These are phyloP conservation scores for human (Homo sapiens) DNA, from an alignment of 2,113 vertebrate species.

Conservation along the genomic window DNA sequence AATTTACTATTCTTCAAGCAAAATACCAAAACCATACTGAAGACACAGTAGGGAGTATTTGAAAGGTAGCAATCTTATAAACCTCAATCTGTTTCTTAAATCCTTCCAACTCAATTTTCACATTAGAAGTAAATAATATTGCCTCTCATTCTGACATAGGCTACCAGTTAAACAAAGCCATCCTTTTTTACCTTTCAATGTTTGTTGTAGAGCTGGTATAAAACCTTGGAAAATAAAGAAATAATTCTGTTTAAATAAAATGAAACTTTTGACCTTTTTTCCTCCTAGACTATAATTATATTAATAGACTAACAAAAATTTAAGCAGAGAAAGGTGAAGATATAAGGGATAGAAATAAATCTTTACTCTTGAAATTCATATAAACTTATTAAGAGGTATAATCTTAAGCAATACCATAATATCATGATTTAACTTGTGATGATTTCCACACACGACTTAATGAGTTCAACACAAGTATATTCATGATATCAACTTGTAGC, in stretches of 20 bases:
- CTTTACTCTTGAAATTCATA: not conserved
- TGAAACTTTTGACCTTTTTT: not conserved
- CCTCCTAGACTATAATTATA: not conserved
- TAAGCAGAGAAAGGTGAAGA: not conserved
- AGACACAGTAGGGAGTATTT: not conserved
- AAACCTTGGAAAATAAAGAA: not conserved
- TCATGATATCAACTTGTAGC: not conserved
- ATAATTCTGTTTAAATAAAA: not conserved
- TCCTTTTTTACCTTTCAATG: not conserved
- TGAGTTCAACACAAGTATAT: not conserved
- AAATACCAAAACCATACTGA: not conserved
- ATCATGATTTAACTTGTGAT: not conserved
- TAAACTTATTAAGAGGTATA: not conserved
- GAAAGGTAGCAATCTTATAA: not conserved
- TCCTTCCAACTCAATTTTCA: not conserved
- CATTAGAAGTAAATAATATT: not conserved
- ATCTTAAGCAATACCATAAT: not conserved
- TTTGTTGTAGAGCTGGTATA: not conserved
- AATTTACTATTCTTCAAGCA: not conserved
- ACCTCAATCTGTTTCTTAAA: not conserved
- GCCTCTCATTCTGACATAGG: not conserved
- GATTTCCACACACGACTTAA: not conserved
- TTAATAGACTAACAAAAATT: not conserved
- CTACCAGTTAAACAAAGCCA: not conserved
- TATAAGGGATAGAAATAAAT: not conserved